Conservation (phyloP, 2,797 vertebrate genomes). For the Pangasius macronema region DNA sequence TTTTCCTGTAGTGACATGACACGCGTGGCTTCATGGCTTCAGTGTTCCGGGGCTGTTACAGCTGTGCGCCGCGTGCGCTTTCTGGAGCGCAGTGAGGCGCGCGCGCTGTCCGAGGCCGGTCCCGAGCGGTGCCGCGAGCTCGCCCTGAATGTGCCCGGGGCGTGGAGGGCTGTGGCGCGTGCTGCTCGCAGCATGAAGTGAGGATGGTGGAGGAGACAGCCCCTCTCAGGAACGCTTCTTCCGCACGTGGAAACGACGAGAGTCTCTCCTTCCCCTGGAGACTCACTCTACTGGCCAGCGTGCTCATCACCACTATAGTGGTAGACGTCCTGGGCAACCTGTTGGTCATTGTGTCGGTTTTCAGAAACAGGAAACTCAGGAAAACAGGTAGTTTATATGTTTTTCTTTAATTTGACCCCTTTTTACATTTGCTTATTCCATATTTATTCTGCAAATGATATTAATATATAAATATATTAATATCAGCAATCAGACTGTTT, state of each 20-base stretch:
- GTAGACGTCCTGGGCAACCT: conserved; percentile 83
- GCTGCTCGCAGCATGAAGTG: conserved; percentile 61
- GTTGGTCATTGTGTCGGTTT: conserved; percentile 83
- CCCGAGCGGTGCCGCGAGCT: conserved; percentile 17
- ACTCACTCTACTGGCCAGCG: conserved; percentile 72
- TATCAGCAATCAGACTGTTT: neutral
- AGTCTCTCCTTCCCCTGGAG: conserved; percentile 74
- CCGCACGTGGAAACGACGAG: conserved; percentile 58
- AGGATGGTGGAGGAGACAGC: conserved; percentile 61
- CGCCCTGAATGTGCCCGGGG: conserved; percentile 58
- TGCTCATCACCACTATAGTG: conserved; percentile 81
- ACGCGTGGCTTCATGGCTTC: conserved; percentile 11
- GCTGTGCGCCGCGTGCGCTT: conserved; percentile 7
- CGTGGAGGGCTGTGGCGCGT: conserved; percentile 66
- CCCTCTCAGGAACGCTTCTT: conserved; percentile 57
- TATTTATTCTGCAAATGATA: neutral
- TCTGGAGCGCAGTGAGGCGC: conserved; percentile 14
- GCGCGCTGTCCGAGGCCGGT: neutral
- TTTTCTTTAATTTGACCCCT: neutral
- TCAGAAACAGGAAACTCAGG: conserved; percentile 84
- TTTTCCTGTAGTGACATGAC: conserved; percentile 14
- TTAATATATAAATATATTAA: no score
- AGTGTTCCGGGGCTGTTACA: neutral
- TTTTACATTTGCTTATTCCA: no score
- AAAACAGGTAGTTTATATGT: conserved; percentile 73